These are phyloP conservation scores for Carassius gibelio DNA, from an alignment of 2,113 vertebrate species.

Conservation along the genomic window DNA sequence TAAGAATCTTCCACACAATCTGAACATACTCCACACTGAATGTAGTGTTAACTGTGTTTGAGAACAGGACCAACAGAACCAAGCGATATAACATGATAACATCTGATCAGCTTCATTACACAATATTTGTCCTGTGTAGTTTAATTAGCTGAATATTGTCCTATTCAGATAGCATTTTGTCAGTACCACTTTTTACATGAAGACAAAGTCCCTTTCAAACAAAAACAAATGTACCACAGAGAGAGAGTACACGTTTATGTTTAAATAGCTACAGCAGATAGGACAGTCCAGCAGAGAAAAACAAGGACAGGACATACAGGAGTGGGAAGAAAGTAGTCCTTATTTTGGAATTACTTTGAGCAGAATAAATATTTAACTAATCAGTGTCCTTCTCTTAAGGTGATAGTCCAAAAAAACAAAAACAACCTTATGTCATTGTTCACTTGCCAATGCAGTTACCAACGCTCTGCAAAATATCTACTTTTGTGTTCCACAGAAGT, in stretches of 20 bases:
- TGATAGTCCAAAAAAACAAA: too few species aligned
- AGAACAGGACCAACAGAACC: neutral
- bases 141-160: neutral
- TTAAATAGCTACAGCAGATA: constrained; percentile 62
- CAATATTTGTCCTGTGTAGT: neutral
- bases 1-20: neutral
- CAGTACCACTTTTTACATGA: neutral
- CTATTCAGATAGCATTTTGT: neutral
- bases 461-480: neutral
- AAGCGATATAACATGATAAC: neutral
- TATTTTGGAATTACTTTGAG: constrained; percentile 34
- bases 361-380: neutral
- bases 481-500: neutral
- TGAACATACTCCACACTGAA: neutral
- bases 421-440: neutral
- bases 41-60: neutral
- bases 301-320: constrained; percentile 44
- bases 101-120: neutral
- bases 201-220: neutral
- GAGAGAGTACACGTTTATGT: neutral
- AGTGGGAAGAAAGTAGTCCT: constrained; percentile 34
- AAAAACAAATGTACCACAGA: too few species aligned
- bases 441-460: neutral
- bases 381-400: neutral
- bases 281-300: constrained; percentile 44